Evolutionary conservation across 2,888 invertebrate species (phyloP).

Genomic region (Melanostoma mellinum): DNA sequence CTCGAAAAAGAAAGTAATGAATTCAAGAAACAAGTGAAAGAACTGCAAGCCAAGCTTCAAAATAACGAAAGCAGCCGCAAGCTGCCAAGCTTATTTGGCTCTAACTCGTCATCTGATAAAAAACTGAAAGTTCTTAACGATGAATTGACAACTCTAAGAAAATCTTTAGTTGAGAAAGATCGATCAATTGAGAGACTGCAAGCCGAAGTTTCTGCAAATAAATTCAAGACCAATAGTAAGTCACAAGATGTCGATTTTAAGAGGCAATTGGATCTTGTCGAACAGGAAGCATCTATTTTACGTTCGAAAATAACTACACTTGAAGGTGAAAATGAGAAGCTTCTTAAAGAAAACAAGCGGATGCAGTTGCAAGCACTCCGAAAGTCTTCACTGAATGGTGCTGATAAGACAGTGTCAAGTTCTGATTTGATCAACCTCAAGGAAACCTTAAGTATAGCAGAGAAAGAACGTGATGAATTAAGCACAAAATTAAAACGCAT

Average conservation of each 20-base stretch:
- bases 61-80: constrained; percentile 58
- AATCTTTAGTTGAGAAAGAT: constrained; percentile 92
- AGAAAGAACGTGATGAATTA: constrained; percentile 86
- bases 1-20: constrained; percentile 90
- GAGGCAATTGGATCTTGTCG: constrained; percentile 89
- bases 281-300: constrained; percentile 89
- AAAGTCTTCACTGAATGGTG: constrained; percentile 82
- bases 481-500: constrained; percentile 86
- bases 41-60: constrained; percentile 88
- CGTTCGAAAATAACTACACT: constrained; percentile 87
- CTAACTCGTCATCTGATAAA: constrained; percentile 77
- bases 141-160: constrained; percentile 88
- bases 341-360: constrained; percentile 88
- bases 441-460: constrained; percentile 83
- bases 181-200: constrained; percentile 90
- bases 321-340: constrained; percentile 90
- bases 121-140: constrained; percentile 85
- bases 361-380: constrained; percentile 84
- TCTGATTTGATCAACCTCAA: constrained; percentile 84
- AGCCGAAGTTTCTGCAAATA: constrained; percentile 86
- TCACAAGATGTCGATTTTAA: constrained; percentile 86
- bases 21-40: constrained; percentile 88
- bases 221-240: constrained; percentile 81
- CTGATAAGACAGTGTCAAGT: constrained; percentile 71
- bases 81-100: constrained; percentile 73